These are phyloP conservation scores for Alethe castanea DNA, from an alignment of 2,113 vertebrate genomes.

Conservation along the genomic window DNA sequence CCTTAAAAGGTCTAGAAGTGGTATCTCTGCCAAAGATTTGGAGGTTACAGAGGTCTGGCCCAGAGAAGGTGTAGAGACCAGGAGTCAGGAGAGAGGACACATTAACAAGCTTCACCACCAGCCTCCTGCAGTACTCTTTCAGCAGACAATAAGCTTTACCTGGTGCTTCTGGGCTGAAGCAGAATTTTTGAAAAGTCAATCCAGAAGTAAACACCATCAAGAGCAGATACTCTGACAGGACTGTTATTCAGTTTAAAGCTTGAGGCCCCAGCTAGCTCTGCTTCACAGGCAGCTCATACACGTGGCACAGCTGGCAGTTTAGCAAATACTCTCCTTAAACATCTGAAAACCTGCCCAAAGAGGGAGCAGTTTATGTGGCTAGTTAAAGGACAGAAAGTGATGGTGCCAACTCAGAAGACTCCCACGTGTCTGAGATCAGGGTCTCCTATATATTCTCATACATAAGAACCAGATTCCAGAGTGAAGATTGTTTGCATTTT, in stretches of 20 bases:
- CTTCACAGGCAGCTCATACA: not conserved
- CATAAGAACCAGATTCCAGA: not conserved
- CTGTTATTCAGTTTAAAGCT: not conserved
- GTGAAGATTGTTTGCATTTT: not conserved
- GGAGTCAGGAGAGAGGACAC: accelerated
- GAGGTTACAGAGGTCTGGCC: not conserved
- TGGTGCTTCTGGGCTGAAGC: not conserved
- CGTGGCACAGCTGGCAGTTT: not conserved
- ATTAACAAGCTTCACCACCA: not conserved
- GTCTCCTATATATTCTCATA: not conserved
- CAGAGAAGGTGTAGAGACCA: not conserved
- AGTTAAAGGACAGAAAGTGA: not conserved
- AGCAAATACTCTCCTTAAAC: not conserved
- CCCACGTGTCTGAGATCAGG: not conserved
- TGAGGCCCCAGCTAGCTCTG: not conserved
- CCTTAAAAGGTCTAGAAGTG: not conserved
- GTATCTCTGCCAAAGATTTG: not conserved
- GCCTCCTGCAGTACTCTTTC: not conserved
- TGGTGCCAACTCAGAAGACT: not conserved
- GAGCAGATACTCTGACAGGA: not conserved
- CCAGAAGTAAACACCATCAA: not conserved
- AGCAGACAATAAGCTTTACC: not conserved
- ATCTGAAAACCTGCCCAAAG: not conserved
- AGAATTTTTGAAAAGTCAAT: not conserved
- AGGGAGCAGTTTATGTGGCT: not conserved